Conservation (phyloP, 2,113 vertebrate genomes). For the Onychostruthus taczanowskii region DNA sequence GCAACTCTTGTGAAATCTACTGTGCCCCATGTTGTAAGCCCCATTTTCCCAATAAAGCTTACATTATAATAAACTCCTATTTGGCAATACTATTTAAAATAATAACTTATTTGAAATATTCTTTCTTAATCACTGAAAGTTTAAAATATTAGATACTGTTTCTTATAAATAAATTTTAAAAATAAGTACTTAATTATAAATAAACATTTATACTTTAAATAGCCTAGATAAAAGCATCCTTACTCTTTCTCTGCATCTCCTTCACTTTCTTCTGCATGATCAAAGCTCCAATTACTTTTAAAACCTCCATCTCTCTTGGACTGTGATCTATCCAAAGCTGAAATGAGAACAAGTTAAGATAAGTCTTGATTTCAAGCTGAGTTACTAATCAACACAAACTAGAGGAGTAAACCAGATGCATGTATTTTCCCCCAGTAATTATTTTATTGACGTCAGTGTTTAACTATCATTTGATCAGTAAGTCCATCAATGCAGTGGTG, state of each 20-base stretch:
- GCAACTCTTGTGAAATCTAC: neutral
- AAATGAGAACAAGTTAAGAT: constrained; percentile 76
- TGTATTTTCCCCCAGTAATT: neutral
- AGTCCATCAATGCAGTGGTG: neutral
- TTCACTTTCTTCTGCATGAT: constrained; percentile 85
- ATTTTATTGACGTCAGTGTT: neutral
- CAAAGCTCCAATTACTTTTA: constrained; percentile 94
- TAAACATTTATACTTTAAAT: constrained; percentile 45
- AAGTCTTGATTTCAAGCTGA: constrained; percentile 62
- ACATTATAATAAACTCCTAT: neutral
- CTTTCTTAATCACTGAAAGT: neutral
- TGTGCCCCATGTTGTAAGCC: neutral
- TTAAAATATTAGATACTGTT: neutral
- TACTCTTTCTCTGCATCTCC: constrained; percentile 91
- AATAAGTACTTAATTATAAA: neutral
- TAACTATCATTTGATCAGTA: neutral
- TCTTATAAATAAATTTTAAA: neutral
- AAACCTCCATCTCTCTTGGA: constrained; percentile 90
- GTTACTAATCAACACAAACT: constrained; percentile 37
- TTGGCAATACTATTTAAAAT: neutral
- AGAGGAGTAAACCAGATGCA: neutral
- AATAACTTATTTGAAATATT: neutral
- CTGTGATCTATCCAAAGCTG: constrained; percentile 92
- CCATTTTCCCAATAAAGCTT: neutral
- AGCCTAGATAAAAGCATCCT: constrained; percentile 72